A percentile compares a stretch with the other conserved stretches of the same genome.
Evolutionary conservation across 2,888 invertebrate species (phyloP).

Genomic region (Kuschelorhynchus macadamiae): DNA sequence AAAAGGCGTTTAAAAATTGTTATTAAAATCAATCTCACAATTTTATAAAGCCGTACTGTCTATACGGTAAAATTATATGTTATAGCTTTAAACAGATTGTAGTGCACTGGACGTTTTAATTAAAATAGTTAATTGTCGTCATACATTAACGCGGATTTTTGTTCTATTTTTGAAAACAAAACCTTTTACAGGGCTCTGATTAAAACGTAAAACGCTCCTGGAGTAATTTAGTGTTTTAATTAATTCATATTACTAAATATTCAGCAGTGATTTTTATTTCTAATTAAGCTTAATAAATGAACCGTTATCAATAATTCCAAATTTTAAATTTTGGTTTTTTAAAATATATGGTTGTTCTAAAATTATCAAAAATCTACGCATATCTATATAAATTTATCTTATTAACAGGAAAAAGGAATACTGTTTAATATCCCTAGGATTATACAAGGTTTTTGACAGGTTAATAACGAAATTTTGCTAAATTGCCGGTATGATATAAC

Average conservation of each 20-base stretch:
- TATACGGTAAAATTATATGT: constrained; percentile 25
- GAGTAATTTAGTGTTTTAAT: background rate
- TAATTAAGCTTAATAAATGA: too few species aligned
- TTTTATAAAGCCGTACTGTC: background rate
- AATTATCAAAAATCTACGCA: too few species aligned
- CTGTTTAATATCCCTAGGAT: too few species aligned
- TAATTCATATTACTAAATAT: too few species aligned
- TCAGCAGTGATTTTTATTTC: background rate
- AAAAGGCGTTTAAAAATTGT: background rate
- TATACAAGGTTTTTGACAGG: too few species aligned
- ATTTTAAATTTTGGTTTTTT: background rate
- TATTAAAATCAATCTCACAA: background rate
- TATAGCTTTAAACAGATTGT: constrained; percentile 22
- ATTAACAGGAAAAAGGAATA: too few species aligned
- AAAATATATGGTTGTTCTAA: too few species aligned
- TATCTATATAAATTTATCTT: too few species aligned
- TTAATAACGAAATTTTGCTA: too few species aligned
- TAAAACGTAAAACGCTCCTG: background rate
- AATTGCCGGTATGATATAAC: too few species aligned
- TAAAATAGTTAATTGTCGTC: constrained; percentile 36
- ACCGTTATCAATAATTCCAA: background rate
- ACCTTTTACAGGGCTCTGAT: background rate
- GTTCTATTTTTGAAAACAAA: constrained; percentile 15
- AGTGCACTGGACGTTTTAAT: constrained; percentile 30
- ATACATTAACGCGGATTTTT: constrained; percentile 23